Base-by-base conservation (phyloP, 2,797 vertebrate species). In the Bradypodion ventrale region DNA sequence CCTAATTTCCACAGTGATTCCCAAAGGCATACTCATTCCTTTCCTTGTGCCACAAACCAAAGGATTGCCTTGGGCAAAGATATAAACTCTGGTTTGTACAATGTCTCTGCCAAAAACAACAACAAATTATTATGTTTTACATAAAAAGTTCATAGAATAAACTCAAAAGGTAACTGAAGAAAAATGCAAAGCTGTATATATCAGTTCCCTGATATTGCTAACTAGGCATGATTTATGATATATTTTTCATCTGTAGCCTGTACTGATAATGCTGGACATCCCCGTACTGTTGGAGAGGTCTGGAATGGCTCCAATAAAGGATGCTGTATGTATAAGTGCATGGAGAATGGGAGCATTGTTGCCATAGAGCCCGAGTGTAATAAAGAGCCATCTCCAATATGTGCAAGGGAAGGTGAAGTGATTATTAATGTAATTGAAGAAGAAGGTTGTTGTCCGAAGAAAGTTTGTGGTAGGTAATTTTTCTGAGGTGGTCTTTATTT, bases 351-450 rank as follows among this genome's bases (percentile, higher is more conserved):
- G 88, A 98, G 96, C 25, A 94, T 99, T 88, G 93, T 97, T 87
- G 95, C 97, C 9, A 89, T 98, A 59, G 97, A 98, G 81, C 97
- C 98, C 27, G 97, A 97, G 56, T 99, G 99, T 90, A 93, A 85
- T 16, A 88, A 97, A 46, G 94, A 97, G 72, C 93, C 95, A 1
- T 65, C 93, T 0, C 97, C 96, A 0, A 82, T 96, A 27, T 99
- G 99, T 95, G 96, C 97, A 90, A 94, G 97, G 83, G 97, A 98
- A 90, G 98, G 98, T n/a, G 98, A 99, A 94, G 96, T 98, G 75
- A 94, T 98, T 0, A 87, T 99, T 72, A 94, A 94, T 69, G 94
- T 98, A 8, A 86, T 96, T n/a, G 97, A 99, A 92, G 96, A 97
- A 89, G 94, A 95, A 88, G 97, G 94, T 85, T 99, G 99, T 92